phyloP scores from a whole-genome alignment of 2,113 vertebrate species.

The Sarotherodon lohbergeri region DNA sequence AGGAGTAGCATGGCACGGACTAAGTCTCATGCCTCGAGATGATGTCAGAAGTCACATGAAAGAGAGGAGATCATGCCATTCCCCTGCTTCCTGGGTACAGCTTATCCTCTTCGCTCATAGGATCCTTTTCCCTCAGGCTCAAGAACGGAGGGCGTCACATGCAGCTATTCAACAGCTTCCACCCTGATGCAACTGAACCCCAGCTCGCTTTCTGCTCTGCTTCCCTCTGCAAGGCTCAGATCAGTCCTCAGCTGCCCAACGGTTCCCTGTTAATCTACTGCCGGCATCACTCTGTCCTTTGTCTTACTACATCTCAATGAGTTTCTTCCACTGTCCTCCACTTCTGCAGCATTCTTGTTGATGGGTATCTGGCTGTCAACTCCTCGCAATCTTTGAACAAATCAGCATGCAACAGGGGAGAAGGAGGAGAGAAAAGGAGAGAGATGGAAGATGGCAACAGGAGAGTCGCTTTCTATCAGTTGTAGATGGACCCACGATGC shows the following conservation, averaged over 20 bases:
- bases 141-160: neutral
- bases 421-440: neutral
- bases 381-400: conserved; percentile 25
- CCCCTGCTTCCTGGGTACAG: neutral
- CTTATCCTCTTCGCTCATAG: neutral
- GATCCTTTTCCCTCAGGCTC: neutral
- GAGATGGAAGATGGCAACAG: conserved; percentile 23
- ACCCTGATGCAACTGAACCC: neutral
- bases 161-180: conserved; percentile 16
- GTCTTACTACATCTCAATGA: conserved; percentile 34
- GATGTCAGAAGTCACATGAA: conserved; percentile 2
- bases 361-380: conserved; percentile 3
- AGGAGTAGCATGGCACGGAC: neutral
- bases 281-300: neutral
- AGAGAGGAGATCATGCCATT: neutral
- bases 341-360: neutral
- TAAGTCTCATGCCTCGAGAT: conserved; percentile 29
- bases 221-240: neutral
- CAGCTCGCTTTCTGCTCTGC: neutral
- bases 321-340: conserved; percentile 19
- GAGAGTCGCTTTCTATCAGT: conserved; percentile 30
- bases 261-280: conserved; percentile 1
- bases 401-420: conserved; percentile 26
- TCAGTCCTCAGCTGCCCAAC: conserved; percentile 15
- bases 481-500: conserved; percentile 19